Percentiles rank a stretch among this genome's conserved stretches.
phyloP scores from a whole-genome alignment of 2,113 vertebrate genomes.

The Menidia beryllina region DNA sequence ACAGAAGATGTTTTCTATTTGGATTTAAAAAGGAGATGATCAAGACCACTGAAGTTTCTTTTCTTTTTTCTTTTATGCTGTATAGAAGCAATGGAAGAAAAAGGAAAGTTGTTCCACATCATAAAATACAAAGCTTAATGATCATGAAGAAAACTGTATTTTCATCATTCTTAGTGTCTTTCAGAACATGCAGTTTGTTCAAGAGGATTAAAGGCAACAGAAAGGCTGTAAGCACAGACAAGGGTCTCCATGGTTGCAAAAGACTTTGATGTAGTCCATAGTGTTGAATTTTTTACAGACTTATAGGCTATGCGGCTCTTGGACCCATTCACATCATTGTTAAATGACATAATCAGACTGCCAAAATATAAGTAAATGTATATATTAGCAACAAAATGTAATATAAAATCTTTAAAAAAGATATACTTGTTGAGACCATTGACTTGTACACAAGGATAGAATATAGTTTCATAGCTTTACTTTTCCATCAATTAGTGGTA shows the following conservation, averaged over 20 bases:
- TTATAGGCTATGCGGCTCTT: neutral
- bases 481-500: too few relatives aligned
- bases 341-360: neutral
- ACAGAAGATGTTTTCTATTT: slow-evolving; percentile 55
- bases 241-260: neutral
- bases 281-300: slow-evolving; percentile 20
- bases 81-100: slow-evolving; percentile 32
- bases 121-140: slow-evolving; percentile 31
- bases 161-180: slow-evolving; percentile 30
- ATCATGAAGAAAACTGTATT: slow-evolving; percentile 37
- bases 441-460: too few relatives aligned
- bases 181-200: slow-evolving; percentile 45
- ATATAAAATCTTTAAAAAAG: neutral
- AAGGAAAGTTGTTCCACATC: slow-evolving; percentile 27
- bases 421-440: too few relatives aligned
- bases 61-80: slow-evolving; percentile 24
- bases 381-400: neutral
- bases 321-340: neutral
- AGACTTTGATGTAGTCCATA: neutral
- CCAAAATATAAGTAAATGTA: neutral
- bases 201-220: slow-evolving; percentile 49
- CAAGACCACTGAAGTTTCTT: slow-evolving; percentile 42
- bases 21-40: slow-evolving; percentile 44
- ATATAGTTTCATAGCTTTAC: too few relatives aligned
- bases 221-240: slow-evolving; percentile 30